Conservation (phyloP, 2,888 invertebrate genomes). For the Machimus rusticus region DNA sequence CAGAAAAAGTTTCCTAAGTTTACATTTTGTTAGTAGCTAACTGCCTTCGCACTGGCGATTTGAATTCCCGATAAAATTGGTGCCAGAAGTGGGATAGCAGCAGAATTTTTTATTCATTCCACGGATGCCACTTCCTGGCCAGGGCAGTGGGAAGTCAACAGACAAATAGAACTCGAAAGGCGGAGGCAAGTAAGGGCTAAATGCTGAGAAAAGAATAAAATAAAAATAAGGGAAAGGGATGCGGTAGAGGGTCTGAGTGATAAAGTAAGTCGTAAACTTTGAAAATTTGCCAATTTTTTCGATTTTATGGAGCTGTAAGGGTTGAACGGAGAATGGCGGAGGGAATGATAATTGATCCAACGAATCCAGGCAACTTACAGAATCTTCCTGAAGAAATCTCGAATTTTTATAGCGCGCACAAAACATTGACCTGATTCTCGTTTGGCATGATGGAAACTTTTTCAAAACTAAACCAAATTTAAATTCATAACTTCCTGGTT, state of each 20-base stretch:
- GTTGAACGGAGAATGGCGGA: not conserved
- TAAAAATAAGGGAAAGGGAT: not conserved
- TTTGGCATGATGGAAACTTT: not conserved
- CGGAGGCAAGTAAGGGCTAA: constrained; percentile 2
- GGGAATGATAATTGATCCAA: not conserved
- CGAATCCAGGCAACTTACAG: not conserved
- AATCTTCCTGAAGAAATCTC: not conserved
- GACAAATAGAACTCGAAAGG: not conserved
- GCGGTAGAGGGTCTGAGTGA: constrained; percentile 13
- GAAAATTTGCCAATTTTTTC: constrained; percentile 23
- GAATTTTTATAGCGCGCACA: not conserved
- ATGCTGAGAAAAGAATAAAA: not conserved
- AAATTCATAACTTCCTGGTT: not conserved
- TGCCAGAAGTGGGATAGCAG: not conserved
- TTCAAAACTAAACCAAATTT: not conserved
- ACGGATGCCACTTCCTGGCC: constrained; percentile 7
- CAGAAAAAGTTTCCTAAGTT: not conserved
- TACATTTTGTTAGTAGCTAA: not conserved
- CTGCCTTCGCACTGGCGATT: not conserved
- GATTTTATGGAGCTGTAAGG: constrained; percentile 7
- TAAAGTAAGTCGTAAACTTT: constrained; percentile 35
- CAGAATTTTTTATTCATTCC: constrained; percentile 16
- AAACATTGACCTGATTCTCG: not conserved
- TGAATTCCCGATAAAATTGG: constrained; percentile 4
- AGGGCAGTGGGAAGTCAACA: not conserved